Evolutionary conservation across 2,113 vertebrate genomes (phyloP), one percentile per base, ranked within the genome.

Genomic region (Orycteropus afer): DNA sequence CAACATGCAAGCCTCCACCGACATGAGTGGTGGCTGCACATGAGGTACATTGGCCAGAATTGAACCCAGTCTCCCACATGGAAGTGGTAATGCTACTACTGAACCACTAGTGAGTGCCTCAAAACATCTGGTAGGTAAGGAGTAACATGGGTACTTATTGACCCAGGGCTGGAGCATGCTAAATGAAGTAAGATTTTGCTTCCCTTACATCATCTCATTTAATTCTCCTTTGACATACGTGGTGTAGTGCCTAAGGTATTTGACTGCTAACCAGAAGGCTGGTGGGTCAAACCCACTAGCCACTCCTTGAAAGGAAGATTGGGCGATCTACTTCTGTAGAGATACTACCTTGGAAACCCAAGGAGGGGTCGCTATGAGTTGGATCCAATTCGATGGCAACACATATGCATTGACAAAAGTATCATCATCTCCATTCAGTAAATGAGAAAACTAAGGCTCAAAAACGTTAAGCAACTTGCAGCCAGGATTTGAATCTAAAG

Each of bases 391-490:
- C n/a, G n/a, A n/a, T n/a, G n/a, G n/a, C n/a, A n/a, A n/a, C n/a
- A n/a, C n/a, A n/a, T n/a, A n/a, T n/a, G n/a, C 32, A 53, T 34
- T 57, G 34, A 55, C 37, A 45, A 17, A 73, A 18, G 34, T 34
- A 79, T 47, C 34, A 27, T 45, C 42, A 67, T 57, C 63, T 85
- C 76, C 6, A 57, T 47, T 82, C 45, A 53, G 47, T 13, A 25
- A 23, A 73, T 29, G 69, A 91, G n/a, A 93, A 93, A 76, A 89
- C 18, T 6, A 65, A 92, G 15, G 45, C 34, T 69, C 63, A 90
- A 69, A n/a, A n/a, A n/a, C n/a, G n/a, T n/a, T n/a, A n/a, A n/a
- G n/a, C n/a, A n/a, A n/a, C n/a, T n/a, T n/a, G n/a, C n/a, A n/a
- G n/a, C n/a, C n/a, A n/a, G n/a, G n/a, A n/a, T n/a, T n/a, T n/a